Conservation (phyloP, 2,797 vertebrate genomes). For the Onychomys arenicola region DNA sequence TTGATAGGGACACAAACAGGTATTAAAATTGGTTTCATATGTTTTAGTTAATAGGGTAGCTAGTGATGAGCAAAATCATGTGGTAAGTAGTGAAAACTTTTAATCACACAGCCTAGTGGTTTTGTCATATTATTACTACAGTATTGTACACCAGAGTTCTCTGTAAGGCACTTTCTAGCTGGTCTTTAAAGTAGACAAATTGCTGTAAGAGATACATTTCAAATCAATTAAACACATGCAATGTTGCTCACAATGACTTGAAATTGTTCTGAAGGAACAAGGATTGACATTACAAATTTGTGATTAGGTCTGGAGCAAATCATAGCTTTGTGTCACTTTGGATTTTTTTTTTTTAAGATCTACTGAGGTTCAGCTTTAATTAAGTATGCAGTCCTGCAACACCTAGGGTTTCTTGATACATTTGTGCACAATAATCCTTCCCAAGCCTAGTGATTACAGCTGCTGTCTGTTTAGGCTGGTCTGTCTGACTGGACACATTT, state of each 20-base stretch:
- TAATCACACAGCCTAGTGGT: neutral
- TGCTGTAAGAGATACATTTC: constrained; percentile 27
- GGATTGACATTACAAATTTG: neutral
- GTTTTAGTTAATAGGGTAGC: neutral
- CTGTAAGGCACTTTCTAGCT: neutral
- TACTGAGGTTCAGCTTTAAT: neutral
- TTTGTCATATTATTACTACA: neutral
- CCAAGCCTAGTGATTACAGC: constrained; percentile 2
- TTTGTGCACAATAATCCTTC: constrained; percentile 35
- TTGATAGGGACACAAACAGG: neutral
- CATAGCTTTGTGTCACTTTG: neutral
- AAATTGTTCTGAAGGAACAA: neutral
- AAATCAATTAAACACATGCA: neutral
- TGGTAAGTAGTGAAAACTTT: neutral
- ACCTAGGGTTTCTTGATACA: neutral
- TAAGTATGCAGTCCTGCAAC: neutral
- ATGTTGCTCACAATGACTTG: constrained; percentile 1
- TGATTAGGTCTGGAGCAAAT: neutral
- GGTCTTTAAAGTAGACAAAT: neutral
- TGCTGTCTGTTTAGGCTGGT: neutral
- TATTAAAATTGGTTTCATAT: constrained; percentile 2
- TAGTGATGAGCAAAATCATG: neutral
- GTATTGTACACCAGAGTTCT: neutral
- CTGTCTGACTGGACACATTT: constrained; percentile 48
- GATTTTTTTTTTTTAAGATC: neutral